Base-by-base conservation (phyloP, 1,140 invertebrate species). In the Apolygus lucorum region DNA sequence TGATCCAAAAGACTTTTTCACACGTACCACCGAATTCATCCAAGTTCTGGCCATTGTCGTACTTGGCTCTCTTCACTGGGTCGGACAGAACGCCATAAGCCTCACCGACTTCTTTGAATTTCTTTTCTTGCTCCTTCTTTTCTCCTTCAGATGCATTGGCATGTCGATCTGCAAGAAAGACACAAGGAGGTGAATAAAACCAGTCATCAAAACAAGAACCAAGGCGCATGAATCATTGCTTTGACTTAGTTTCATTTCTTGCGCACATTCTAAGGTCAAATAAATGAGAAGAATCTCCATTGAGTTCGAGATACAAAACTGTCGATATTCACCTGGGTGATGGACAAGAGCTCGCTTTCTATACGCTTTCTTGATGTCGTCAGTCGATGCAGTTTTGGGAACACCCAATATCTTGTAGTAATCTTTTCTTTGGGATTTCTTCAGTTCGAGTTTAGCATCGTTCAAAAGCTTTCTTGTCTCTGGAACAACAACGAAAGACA, bases 41-140 rank as follows among this genome's bases (percentile, higher is more conserved):
- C 68, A 96, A 80, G 76, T 96, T 93, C 71, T 96, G 91, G 27
- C 95, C 95, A 75, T 86, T 91, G 79, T 99, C 96, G 77, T 97
- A 99, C 29, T 95, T 86, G 22, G 86, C 84, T 74, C 92, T 87
- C 79, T 98, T 98, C 74, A 92, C 92, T 0, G 89, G 85, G 82
- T 99, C 95, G 17, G 93, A 95, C 28, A 99, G 83, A 72, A 99
- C 87, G 63, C 91, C 92, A 78, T 98, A 99, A 0, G 96, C 96
- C 82, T 99, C 95, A 24, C 95, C 94, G 22, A 98, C 85, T 80
- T 98, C 96, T 80, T 99, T 99, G 79, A 99, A 99, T 75, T 93
- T 95, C 71, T 88, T 87, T 79, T 98, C 95, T 79, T 97, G 92
- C 75, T 94, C 91, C 74, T 90, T 90, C 69, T 91, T 90, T 76